Evolutionary conservation across 2,113 vertebrate species (phyloP), one percentile per base, ranked within the genome.

Genomic region (Beaufortia kweichowensis): DNA sequence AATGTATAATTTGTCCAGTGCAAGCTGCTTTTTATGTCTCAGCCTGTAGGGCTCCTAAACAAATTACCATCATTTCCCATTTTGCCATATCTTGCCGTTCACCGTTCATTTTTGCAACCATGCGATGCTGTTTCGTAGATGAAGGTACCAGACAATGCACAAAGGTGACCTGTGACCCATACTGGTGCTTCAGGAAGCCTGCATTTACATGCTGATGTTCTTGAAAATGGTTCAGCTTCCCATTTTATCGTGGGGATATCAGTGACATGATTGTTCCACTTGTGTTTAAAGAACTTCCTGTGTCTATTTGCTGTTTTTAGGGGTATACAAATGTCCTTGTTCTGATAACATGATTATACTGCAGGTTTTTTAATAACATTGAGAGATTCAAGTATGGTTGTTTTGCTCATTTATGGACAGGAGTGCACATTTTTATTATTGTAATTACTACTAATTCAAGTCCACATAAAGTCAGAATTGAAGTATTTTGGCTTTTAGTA

Each of bases 31-130:
- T 73, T 10, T 8, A 48, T 61, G 46, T 73, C 21, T 73, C 39
- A 48, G 26, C 39, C 26, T 46, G 29, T 59, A 33, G 56, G 70
- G 11, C 39, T 61, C 57, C 57, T 43, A 39, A 61, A 24, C 15
- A 73, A 73, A 73, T 73, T 73, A 73, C 57, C 26, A 24, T 61
- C 2, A 73, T 73, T 72, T 59, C 33, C 53, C 15, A 72, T 72
- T 73, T 61, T 48, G 70, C 39, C 5, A 61, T 31, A 48, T 61
- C 70, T 61, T 73, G 35, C 26, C 11, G 19, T 60, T 72, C 57
- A 31, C 35, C 14, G 0, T 19, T 21, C 48, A 15, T 61, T 73
- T 73, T 48, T 61, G 57, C 53, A 50, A 50, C 19, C 48, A 50
- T n/a, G 6, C 19, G 35, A 55, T 69, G 67, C 53, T 6, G 24